Evolutionary conservation across 1,140 invertebrate genomes (phyloP), one percentile per base, ranked within the genome.

Genomic region (Drosophila murphyi): DNA sequence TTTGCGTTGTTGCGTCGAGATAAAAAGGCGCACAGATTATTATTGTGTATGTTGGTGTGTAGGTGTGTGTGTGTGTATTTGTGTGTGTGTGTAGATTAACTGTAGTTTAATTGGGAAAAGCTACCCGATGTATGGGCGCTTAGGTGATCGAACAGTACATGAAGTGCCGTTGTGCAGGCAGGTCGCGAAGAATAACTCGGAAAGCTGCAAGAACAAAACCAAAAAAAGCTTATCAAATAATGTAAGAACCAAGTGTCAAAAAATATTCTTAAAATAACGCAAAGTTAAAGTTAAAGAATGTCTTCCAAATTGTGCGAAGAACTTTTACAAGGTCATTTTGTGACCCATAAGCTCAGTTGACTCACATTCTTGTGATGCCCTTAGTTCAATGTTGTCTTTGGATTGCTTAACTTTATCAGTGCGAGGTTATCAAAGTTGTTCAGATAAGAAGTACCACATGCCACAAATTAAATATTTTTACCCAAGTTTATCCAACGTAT

Each of bases 61-160:
- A 39, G 48, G 34, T 45, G 48, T 50, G 32, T 51, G 34, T 32
- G 45, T 47, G 39, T 52, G 8, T 34, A 8, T 28, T n/a, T n/a
- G 29, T 57, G 31, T 61, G 51, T 34, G 52, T 76, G 54, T 55
- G 82, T 89, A 87, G 83, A 87, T 87, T 87, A 87, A 86, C 83
- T 61, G 52, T 71, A 52, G 60, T 73, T 76, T 77, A 88, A 87
- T 88, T 88, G 82, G 83, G 68, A 61, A 82, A 72, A 80, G 77
- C 83, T 80, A 63, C 62, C 55, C 67, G 50, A 47, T 72, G 10
- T 76, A 52, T 65, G 39, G 43, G 52, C 52, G 74, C 76, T 77
- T 51, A 77, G 65, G 76, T 72, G 73, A 80, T 83, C 73, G 77
- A 76, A 80, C 83, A 87, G 83, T 87, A 64, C 63, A 61, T 62